Conservation (phyloP, 2,113 vertebrate species). For the Tychaedon coryphoeus region DNA sequence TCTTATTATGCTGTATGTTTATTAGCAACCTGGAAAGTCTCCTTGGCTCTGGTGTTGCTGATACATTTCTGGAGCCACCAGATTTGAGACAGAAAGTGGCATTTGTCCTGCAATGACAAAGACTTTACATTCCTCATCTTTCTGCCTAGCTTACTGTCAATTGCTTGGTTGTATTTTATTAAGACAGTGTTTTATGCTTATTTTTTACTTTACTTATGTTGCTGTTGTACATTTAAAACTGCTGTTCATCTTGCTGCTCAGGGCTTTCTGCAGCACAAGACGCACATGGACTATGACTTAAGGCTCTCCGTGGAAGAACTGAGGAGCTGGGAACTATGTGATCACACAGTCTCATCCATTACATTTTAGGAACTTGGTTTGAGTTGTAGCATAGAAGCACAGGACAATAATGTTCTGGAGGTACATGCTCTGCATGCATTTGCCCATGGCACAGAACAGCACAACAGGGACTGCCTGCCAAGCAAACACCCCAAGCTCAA, state of each 20-base stretch:
- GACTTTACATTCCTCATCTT: background rate
- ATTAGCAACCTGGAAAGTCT: background rate
- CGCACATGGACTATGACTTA: background rate
- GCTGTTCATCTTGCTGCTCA: background rate
- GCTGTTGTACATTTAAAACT: background rate
- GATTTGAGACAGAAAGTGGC: background rate
- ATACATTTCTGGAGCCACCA: background rate
- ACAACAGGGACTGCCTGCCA: background rate
- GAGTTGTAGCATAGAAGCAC: background rate
- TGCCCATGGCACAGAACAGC: background rate
- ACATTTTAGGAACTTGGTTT: background rate
- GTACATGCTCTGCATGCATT: background rate
- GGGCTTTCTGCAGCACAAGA: background rate
- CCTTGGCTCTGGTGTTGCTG: background rate
- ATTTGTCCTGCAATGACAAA: background rate
- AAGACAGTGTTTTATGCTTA: background rate
- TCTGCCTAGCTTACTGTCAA: constrained; percentile 2
- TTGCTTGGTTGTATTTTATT: constrained; percentile 39
- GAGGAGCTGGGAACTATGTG: background rate
- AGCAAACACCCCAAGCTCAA: background rate
- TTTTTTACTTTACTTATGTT: constrained; percentile 26
- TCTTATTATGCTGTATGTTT: background rate
- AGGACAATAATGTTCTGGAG: background rate
- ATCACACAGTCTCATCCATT: background rate
- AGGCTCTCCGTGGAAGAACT: background rate